Base-by-base conservation (phyloP, 2,888 invertebrate genomes). In the Oegoconia quadripuncta region DNA sequence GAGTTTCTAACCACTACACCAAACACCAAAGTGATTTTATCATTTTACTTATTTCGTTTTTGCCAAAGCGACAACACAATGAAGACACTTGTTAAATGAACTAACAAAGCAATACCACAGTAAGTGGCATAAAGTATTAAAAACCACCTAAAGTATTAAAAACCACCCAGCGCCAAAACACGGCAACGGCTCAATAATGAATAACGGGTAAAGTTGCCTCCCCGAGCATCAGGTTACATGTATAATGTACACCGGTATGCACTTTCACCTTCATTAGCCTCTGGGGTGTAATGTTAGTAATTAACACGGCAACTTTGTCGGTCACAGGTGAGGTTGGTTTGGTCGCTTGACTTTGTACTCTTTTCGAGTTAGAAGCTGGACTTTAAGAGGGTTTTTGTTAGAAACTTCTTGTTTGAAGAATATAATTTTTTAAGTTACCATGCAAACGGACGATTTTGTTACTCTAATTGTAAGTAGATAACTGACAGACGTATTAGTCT, bases 261-360 rank as follows among this genome's bases (percentile, higher is more conserved):
- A 75, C 76, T 78, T 73, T 74, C 72, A 47, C 72, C 64, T 66
- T 73, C 32, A 18, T 69, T 59, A 61, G 62, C 59, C 64, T 59
- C 67, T 44, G 53, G 62, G 59, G 65, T 59, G 64, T 56, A 50
- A 57, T 66, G 69, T 72, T 71, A 58, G 66, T 69, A 79, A 77
- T 79, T 80, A 77, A 74, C 69, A 60, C 62, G 50, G 49, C 42
- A 74, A 70, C 67, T 74, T 74, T 71, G 59, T 64, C 65, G 72
- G 68, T 74, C 73, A 66, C 71, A 72, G 71, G 72, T 73, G 67
- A 68, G 59, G 58, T 62, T 59, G 59, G 57, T 64, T 63, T 62
- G 60, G 65, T 55, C 42, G 39, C 49, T 61, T 48, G 50, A 69
- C 59, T 66, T 66, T 68, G 56, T 46, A 17, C 18, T 18, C 30